phyloP scores from a whole-genome alignment of 2,113 vertebrate species.

The Hippoglossus stenolepis region DNA sequence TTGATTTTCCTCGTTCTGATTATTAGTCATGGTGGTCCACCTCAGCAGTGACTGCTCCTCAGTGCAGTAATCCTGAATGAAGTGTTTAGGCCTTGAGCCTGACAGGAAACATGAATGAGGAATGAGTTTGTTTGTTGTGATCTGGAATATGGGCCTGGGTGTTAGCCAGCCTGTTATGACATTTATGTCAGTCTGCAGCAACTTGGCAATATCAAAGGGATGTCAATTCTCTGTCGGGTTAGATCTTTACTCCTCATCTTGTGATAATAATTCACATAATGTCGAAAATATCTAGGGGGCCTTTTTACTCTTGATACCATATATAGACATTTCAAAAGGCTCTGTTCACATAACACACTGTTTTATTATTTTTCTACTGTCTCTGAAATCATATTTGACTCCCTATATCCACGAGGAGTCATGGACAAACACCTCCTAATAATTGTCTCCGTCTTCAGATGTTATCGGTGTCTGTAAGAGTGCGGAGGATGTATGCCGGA shows the following conservation, averaged over 20 bases:
- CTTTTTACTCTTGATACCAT: slow-evolving; percentile 1
- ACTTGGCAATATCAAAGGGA: slow-evolving; percentile 34
- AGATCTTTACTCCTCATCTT: slow-evolving; percentile 34
- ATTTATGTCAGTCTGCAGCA: slow-evolving; percentile 43
- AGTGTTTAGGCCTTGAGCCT: slow-evolving; percentile 44
- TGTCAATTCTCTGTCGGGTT: slow-evolving; percentile 33
- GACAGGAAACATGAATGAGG: slow-evolving; percentile 54
- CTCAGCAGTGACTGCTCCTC: slow-evolving; percentile 6
- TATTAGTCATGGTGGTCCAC: slow-evolving; percentile 13
- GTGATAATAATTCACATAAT: slow-evolving; percentile 33
- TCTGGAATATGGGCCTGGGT: slow-evolving; percentile 29
- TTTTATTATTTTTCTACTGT: background rate
- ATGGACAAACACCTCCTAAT: background rate
- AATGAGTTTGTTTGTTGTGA: slow-evolving; percentile 59
- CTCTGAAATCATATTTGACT: background rate
- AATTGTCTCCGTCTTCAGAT: slow-evolving; percentile 77
- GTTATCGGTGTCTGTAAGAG: slow-evolving; percentile 93
- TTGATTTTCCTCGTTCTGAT: slow-evolving; percentile 7
- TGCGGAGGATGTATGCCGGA: slow-evolving; percentile 86
- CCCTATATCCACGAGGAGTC: background rate
- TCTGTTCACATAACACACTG: background rate
- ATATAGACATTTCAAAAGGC: background rate
- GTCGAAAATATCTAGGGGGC: slow-evolving; percentile 6
- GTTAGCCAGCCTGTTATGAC: slow-evolving; percentile 44
- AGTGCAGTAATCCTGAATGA: slow-evolving; percentile 47